Percentiles rank a stretch among this genome's conserved stretches.
These are phyloP conservation scores for Todiramphus chloris DNA, from an alignment of 2,113 vertebrate species.

Conservation along the genomic window DNA sequence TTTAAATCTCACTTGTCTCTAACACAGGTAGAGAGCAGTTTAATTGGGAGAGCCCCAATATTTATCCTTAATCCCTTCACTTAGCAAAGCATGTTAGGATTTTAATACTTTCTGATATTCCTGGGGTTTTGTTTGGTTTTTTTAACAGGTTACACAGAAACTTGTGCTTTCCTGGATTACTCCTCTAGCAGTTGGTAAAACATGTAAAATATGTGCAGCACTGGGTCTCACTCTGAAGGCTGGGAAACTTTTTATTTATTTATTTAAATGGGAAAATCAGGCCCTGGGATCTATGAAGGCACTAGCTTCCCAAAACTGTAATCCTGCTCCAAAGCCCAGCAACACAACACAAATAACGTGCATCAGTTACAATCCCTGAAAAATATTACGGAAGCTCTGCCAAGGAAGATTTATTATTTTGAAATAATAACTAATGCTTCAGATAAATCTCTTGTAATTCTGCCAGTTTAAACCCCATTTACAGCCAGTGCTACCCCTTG, in stretches of 20 bases:
- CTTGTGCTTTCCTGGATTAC: background rate
- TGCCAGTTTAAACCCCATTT: constrained; percentile 36
- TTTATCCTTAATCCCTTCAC: background rate
- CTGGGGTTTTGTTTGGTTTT: background rate
- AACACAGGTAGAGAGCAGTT: background rate
- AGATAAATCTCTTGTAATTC: constrained; percentile 43
- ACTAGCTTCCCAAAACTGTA: background rate
- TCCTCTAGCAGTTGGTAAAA: background rate
- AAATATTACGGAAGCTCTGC: background rate
- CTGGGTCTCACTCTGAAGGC: background rate
- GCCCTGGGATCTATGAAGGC: background rate
- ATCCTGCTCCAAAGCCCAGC: background rate
- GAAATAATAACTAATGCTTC: constrained; percentile 29
- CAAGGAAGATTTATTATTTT: constrained; percentile 23
- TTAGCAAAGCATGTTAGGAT: background rate
- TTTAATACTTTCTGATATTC: background rate
- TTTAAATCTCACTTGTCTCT: background rate
- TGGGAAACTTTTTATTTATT: background rate
- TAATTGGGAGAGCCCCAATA: background rate
- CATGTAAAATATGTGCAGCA: background rate
- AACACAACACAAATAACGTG: background rate
- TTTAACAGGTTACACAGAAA: background rate
- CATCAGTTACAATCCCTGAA: background rate
- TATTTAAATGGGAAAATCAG: background rate
- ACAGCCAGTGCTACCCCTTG: background rate